Conservation (phyloP, 2,888 invertebrate genomes). For the Gymnoscelis rufifasciata region DNA sequence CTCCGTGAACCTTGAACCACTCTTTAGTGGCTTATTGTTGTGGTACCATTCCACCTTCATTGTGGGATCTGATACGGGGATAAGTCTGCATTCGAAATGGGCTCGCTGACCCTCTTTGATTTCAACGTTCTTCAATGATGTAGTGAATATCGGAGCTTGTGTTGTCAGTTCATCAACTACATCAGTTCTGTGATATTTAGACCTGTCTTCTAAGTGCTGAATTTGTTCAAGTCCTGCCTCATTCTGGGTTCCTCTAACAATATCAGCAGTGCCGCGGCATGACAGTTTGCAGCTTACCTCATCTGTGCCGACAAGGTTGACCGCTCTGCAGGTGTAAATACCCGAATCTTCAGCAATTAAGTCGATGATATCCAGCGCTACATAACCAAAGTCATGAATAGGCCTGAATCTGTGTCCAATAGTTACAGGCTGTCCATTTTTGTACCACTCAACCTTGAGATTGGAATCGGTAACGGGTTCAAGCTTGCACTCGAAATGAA, state of each 20-base stretch:
- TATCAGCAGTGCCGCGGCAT: constrained; percentile 88
- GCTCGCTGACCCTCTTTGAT: constrained; percentile 96
- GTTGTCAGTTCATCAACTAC: constrained; percentile 89
- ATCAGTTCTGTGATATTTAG: constrained; percentile 86
- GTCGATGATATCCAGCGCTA: constrained; percentile 97
- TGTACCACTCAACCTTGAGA: constrained; percentile 97
- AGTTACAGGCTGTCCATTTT: constrained; percentile 95
- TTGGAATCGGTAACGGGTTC: constrained; percentile 98
- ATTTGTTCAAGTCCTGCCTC: constrained; percentile 93
- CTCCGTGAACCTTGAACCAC: constrained; percentile 96
- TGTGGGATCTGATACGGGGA: constrained; percentile 95
- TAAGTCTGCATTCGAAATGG: constrained; percentile 95
- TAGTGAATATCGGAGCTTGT: constrained; percentile 95
- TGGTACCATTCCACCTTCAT: constrained; percentile 98
- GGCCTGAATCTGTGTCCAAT: constrained; percentile 97
- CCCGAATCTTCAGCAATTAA: constrained; percentile 97
- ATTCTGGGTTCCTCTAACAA: constrained; percentile 91
- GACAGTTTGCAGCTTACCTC: constrained; percentile 87
- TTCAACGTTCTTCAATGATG: constrained; percentile 93
- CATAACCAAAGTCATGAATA: constrained; percentile 99
- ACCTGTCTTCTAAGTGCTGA: constrained; percentile 91
- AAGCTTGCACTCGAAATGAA: constrained; percentile 98
- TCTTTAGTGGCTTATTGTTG: constrained; percentile 92
- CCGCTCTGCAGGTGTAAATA: constrained; percentile 95
- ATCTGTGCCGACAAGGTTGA: constrained; percentile 92